phyloP scores from a whole-genome alignment of 2,888 invertebrate species.

The Bimastos eiseni region DNA sequence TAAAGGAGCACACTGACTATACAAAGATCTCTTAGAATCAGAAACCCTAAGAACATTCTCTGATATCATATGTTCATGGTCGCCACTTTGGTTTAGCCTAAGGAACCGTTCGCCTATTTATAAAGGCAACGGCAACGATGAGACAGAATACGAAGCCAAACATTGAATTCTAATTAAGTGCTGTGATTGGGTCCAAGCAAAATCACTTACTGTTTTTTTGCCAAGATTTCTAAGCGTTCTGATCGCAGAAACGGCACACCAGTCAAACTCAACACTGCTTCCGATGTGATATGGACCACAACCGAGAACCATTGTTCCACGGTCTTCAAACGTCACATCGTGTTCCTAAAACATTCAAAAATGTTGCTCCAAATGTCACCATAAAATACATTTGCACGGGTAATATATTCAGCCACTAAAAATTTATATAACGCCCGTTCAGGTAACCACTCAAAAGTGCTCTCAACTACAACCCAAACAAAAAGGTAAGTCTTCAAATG shows the following conservation, averaged over 20 bases:
- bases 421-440: too few species aligned
- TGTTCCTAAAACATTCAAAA: conserved; percentile 47
- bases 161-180: not conserved
- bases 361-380: not conserved
- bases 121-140: too few species aligned
- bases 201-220: conserved; percentile 44
- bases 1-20: too few species aligned
- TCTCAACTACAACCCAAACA: too few species aligned
- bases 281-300: conserved; percentile 59
- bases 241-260: conserved; percentile 56
- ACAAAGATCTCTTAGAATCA: too few species aligned
- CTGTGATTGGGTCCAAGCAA: not conserved
- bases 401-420: not conserved
- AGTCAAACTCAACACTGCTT: conserved; percentile 58
- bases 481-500: too few species aligned
- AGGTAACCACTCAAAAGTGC: too few species aligned
- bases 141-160: too few species aligned
- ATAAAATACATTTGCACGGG: not conserved
- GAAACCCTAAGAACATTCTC: too few species aligned
- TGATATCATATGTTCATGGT: too few species aligned
- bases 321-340: conserved; percentile 50
- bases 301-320: conserved; percentile 55
- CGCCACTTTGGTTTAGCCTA: too few species aligned
- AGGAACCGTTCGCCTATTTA: too few species aligned
- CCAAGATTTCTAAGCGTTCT: conserved; percentile 50